Conservation (phyloP, 2,888 invertebrate genomes). For the Acronicta psi region DNA sequence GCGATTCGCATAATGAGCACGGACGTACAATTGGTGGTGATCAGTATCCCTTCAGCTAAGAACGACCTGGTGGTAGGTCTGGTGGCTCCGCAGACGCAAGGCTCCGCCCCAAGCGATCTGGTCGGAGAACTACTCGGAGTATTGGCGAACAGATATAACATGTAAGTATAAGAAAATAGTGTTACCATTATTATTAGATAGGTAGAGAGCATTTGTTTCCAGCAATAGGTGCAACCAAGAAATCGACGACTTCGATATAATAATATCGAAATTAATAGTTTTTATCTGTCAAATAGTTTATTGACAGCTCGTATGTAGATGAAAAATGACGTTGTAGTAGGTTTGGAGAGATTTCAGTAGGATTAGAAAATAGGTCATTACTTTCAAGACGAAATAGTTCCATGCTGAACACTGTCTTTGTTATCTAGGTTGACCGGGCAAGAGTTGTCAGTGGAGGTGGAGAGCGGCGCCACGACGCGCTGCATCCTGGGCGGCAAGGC, state of each 20-base stretch:
- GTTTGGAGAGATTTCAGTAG: too few species aligned
- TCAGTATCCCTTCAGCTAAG: conserved; percentile 94
- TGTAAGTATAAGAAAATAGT: conserved; percentile 88
- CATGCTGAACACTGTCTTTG: too few species aligned
- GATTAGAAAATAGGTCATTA: too few species aligned
- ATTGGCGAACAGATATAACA: conserved; percentile 92
- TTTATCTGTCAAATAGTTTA: too few species aligned
- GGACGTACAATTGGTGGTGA: conserved; percentile 95
- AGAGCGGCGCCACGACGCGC: conserved; percentile 92
- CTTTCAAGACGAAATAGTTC: too few species aligned
- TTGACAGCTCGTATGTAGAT: too few species aligned
- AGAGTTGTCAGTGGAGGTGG: conserved; percentile 93
- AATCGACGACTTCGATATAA: too few species aligned
- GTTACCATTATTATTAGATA: too few species aligned
- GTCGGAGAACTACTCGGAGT: conserved; percentile 96
- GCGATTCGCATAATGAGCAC: conserved; percentile 96
- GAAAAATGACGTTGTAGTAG: too few species aligned
- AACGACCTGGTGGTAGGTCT: conserved; percentile 97
- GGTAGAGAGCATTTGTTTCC: too few species aligned
- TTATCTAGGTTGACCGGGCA: conserved; percentile 91
- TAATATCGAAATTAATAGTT: too few species aligned
- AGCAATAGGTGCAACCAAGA: too few species aligned
- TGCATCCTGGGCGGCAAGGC: conserved; percentile 96
- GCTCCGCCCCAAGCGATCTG: conserved; percentile 86
- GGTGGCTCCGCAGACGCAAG: conserved; percentile 66